Evolutionary conservation across 2,113 vertebrate species (phyloP).

Genomic region (Suricata suricatta): DNA sequence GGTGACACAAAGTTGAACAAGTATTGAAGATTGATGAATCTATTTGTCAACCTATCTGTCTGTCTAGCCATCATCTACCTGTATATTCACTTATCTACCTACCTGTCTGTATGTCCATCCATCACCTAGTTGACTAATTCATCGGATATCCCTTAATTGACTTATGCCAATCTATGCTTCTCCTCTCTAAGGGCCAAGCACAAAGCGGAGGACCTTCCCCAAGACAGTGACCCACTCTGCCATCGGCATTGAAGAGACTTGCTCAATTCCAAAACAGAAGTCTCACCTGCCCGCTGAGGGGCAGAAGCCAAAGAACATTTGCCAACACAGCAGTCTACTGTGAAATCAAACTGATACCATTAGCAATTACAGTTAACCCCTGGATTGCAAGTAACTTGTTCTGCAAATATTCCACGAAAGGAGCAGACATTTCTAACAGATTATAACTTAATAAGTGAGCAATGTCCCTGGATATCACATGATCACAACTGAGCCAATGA

Average conservation of each 20-base stretch:
- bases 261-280: neutral
- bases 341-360: fast-evolving
- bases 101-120: neutral
- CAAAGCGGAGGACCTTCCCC: fast-evolving
- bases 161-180: neutral
- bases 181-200: too few species aligned
- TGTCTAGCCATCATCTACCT: neutral
- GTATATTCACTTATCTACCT: neutral
- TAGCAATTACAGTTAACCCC: neutral
- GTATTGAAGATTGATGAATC: fast-evolving
- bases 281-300: too few species aligned
- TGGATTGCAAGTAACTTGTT: too few species aligned
- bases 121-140: neutral
- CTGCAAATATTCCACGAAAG: too few species aligned
- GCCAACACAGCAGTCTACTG: fast-evolving
- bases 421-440: too few species aligned
- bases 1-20: neutral
- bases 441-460: too few species aligned
- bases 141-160: neutral
- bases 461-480: too few species aligned
- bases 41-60: fast-evolving
- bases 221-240: fast-evolving
- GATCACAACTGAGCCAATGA: too few species aligned
- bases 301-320: too few species aligned
- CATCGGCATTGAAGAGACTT: fast-evolving